A percentile compares a stretch with the other conserved stretches of the same genome.
phyloP scores from a whole-genome alignment of 1,140 invertebrate species.

The Hylaeus volcanicus region DNA sequence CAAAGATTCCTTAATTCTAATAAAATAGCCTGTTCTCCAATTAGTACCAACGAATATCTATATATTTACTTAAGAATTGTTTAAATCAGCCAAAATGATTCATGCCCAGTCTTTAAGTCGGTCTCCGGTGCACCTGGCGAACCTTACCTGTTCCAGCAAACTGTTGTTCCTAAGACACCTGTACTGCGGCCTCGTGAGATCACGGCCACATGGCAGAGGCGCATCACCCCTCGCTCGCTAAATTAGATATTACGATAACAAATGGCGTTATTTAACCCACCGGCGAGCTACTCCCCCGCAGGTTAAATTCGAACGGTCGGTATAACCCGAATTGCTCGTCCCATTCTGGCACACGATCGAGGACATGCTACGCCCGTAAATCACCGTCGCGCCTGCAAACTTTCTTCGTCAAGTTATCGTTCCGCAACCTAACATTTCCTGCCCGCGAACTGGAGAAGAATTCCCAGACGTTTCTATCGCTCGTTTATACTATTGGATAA shows the following conservation, averaged over 20 bases:
- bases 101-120: not conserved
- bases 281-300: conserved; percentile 9
- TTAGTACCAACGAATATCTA: too few relatives aligned
- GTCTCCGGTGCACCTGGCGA: conserved; percentile 21
- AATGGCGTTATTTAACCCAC: conserved; percentile 64
- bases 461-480: too few relatives aligned
- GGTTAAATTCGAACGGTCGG: conserved; percentile 49
- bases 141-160: not conserved
- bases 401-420: not conserved
- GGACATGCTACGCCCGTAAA: conserved; percentile 25
- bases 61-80: not conserved
- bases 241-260: conserved; percentile 67
- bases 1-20: too few relatives aligned
- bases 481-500: too few relatives aligned
- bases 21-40: too few relatives aligned
- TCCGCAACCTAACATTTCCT: too few relatives aligned
- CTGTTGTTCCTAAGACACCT: conserved; percentile 57
- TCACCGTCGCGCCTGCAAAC: conserved; percentile 25
- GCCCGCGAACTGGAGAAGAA: too few relatives aligned
- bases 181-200: conserved; percentile 62
- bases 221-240: conserved; percentile 51
- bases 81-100: conserved; percentile 10
- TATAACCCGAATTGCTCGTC: conserved; percentile 10
- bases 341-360: conserved; percentile 6
- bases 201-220: conserved; percentile 54